phyloP scores from a whole-genome alignment of 2,888 invertebrate species.

The Gnatocerus cornutus region DNA sequence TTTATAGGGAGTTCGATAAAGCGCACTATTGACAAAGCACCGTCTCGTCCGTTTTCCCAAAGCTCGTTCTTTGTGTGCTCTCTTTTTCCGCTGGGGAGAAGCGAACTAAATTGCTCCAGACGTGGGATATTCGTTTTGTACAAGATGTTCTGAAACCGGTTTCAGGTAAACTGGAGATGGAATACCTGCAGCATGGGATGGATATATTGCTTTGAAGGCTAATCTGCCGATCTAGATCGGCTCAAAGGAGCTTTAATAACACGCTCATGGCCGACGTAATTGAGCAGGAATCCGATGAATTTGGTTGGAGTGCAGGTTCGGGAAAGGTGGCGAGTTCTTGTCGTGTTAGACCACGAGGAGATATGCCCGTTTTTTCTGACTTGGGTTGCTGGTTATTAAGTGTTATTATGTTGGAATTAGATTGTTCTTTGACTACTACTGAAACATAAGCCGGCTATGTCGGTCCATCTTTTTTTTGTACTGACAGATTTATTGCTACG shows the following conservation, averaged over 20 bases:
- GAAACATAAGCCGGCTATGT: neutral
- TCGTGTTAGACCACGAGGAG: constrained; percentile 7
- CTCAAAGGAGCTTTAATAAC: constrained; percentile 32
- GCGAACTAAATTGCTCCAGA: constrained; percentile 29
- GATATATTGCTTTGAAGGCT: constrained; percentile 34
- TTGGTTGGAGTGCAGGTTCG: constrained; percentile 1
- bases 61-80: constrained; percentile 35
- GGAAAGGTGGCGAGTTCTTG: constrained; percentile 4
- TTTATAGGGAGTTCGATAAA: constrained; percentile 40
- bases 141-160: constrained; percentile 34
- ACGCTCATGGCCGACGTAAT: constrained; percentile 27
- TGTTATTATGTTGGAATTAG: constrained; percentile 9
- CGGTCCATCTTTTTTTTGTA: neutral
- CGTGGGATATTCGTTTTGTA: constrained; percentile 39
- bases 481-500: neutral
- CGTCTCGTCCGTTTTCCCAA: constrained; percentile 31
- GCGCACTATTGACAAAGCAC: constrained; percentile 38
- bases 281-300: constrained; percentile 30
- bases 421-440: neutral
- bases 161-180: constrained; percentile 27
- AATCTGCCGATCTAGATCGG: constrained; percentile 34
- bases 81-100: constrained; percentile 33
- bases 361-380: neutral
- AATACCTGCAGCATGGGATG: constrained; percentile 15
- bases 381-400: constrained; percentile 5